Evolutionary conservation across 2,888 invertebrate genomes (phyloP).

Genomic region (Theretra japonica): DNA sequence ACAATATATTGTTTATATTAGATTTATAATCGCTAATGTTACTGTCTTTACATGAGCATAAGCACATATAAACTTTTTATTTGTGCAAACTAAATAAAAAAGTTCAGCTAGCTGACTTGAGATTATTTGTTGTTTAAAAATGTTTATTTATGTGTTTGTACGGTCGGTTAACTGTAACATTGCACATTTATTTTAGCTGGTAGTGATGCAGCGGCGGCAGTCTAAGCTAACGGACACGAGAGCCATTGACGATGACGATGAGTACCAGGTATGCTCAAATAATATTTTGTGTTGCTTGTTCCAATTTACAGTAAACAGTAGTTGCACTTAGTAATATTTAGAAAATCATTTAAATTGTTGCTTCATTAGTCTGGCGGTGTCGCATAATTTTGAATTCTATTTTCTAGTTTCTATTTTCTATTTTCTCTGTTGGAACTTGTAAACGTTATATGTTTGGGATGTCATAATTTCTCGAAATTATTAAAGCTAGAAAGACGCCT

Average conservation of each 20-base stretch:
- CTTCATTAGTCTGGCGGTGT: too few species aligned
- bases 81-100: too few species aligned
- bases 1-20: background rate
- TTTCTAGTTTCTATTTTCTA: too few species aligned
- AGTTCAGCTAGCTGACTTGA: too few species aligned
- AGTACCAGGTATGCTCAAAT: conserved; percentile 55
- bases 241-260: conserved; percentile 59
- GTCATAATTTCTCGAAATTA: too few species aligned
- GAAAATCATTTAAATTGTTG: too few species aligned
- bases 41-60: background rate
- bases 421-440: too few species aligned
- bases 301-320: background rate
- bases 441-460: too few species aligned
- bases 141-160: too few species aligned
- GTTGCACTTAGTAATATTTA: background rate
- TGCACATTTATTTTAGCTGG: conserved; percentile 48
- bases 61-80: too few species aligned
- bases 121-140: background rate
- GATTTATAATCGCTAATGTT: background rate
- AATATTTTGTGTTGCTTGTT: background rate
- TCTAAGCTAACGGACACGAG: conserved; percentile 46
- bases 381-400: too few species aligned
- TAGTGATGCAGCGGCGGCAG: conserved; percentile 51
- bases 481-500: too few species aligned
- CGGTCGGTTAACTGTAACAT: background rate